These are phyloP conservation scores for Leucophenga maculata DNA, from an alignment of 2,888 invertebrate species.

Conservation along the genomic window DNA sequence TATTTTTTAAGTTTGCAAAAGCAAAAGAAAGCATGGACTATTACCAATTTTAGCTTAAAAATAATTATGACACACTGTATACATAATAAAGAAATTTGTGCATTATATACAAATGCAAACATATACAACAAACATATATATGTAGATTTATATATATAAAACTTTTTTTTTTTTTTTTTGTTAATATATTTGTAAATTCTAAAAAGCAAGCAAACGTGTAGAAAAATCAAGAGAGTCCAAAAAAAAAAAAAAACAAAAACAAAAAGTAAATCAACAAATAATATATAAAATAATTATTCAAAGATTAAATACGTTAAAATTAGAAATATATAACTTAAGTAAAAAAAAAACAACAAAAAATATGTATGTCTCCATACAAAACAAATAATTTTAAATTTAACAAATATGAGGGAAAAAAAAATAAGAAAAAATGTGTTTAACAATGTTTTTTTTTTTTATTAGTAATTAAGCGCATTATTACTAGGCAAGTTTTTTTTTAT, in stretches of 20 bases:
- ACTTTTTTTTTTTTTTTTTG: not conserved
- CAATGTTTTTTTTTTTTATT: too few relatives aligned
- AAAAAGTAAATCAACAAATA: not conserved
- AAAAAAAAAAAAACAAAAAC: not conserved
- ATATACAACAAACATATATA: not conserved
- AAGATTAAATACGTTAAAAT: not conserved
- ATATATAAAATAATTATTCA: not conserved
- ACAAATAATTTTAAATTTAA: too few relatives aligned
- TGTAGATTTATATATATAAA: not conserved
- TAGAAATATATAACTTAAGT: too few relatives aligned
- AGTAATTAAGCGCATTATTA: too few relatives aligned
- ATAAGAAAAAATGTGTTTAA: too few relatives aligned
- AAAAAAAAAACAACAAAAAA: too few relatives aligned
- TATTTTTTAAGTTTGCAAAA: not conserved
- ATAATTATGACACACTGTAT: slow-evolving; percentile 1
- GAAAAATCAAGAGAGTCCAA: too few relatives aligned
- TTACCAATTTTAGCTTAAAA: slow-evolving; percentile 7
- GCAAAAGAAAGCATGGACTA: slow-evolving; percentile 10
- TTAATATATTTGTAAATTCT: not conserved
- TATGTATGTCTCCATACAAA: too few relatives aligned
- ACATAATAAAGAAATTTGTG: not conserved
- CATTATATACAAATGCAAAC: slow-evolving; percentile 16
- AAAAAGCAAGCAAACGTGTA: too few relatives aligned
- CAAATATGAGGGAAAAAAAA: too few relatives aligned
- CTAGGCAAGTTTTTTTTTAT: too few relatives aligned